Percentiles rank a stretch among this genome's conserved stretches.
Evolutionary conservation across 2,797 vertebrate genomes (phyloP).

Genomic region (Chelidonichthys spinosus): DNA sequence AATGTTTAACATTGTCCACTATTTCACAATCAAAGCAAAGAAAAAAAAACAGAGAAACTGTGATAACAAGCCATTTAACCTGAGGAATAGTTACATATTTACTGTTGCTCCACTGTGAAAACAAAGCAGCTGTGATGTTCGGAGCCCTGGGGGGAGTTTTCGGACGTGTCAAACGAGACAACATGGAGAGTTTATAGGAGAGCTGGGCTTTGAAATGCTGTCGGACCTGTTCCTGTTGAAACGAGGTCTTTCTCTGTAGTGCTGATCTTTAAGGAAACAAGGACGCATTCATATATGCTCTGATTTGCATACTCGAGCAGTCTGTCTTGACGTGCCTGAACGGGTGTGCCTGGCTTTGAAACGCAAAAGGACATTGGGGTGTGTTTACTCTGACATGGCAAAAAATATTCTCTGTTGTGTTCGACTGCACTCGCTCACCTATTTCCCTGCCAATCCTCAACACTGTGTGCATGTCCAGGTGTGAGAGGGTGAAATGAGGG

Average conservation of each 20-base stretch:
- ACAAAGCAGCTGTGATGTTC: too few relatives aligned
- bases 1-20: neutral
- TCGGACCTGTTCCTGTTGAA: slow-evolving; percentile 49
- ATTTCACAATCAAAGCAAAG: neutral
- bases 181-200: neutral
- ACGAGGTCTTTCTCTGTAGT: neutral
- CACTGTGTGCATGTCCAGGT: slow-evolving; percentile 7
- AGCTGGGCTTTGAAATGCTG: slow-evolving; percentile 31
- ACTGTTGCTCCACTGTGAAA: neutral
- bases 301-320: slow-evolving; percentile 78
- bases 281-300: neutral
- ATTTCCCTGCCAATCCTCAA: neutral
- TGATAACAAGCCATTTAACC: neutral
- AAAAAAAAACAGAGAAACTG: neutral
- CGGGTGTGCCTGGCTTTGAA: slow-evolving; percentile 32
- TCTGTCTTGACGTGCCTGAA: slow-evolving; percentile 23
- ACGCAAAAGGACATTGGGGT: neutral
- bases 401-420: neutral
- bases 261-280: slow-evolving; percentile 7
- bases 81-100: neutral
- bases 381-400: neutral
- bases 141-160: neutral
- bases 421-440: neutral
- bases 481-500: neutral
- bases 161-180: neutral